Conservation (phyloP, 2,113 vertebrate genomes). For the Muntiacus muntjak region DNA sequence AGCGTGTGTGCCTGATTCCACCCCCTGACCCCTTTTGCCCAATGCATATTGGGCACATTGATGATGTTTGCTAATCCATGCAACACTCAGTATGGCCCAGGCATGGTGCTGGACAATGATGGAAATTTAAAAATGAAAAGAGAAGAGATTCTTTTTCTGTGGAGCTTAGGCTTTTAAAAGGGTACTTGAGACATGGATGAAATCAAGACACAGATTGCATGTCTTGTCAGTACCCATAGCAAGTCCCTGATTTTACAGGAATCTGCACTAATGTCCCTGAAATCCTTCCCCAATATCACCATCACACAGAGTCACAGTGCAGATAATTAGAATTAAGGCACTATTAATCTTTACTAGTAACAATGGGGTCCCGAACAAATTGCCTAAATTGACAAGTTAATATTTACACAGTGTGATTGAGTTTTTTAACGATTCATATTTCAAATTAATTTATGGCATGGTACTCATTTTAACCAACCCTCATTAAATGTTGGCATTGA, state of each 20-base stretch:
- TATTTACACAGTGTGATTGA: not conserved
- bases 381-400: slow-evolving; percentile 9
- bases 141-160: not conserved
- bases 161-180: not conserved
- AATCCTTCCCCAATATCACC: not conserved
- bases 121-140: not conserved
- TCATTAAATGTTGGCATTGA: not conserved
- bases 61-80: not conserved
- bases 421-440: not conserved
- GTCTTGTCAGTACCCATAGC: not conserved
- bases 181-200: not conserved
- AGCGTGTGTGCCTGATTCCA: not conserved
- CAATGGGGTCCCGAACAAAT: not conserved
- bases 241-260: not conserved
- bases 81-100: not conserved
- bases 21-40: not conserved
- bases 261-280: not conserved
- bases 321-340: not conserved
- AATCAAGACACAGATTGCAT: not conserved
- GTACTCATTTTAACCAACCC: not conserved
- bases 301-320: not conserved
- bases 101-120: not conserved
- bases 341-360: slow-evolving; percentile 11
- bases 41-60: too few relatives aligned
- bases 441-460: not conserved